Evolutionary conservation across 2,888 invertebrate genomes (phyloP), one percentile per base, ranked within the genome.

Genomic region (Mesorhabditis belari): DNA sequence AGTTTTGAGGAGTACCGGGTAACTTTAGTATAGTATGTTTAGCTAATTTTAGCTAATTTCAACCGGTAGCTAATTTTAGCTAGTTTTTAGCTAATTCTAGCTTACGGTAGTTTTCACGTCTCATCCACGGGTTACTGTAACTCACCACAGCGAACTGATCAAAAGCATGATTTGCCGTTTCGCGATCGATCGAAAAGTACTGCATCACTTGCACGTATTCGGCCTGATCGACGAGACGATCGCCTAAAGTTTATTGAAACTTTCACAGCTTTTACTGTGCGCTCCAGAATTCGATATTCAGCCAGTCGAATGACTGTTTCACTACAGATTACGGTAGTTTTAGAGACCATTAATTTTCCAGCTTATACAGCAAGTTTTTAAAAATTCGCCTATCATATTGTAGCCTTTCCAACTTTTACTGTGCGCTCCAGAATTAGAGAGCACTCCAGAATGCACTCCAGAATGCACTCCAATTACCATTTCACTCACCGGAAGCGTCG

Each of bases 191-290:
- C 52, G 62, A 65, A 56, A 70, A 70, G 60, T 66, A 70, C 24
- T 64, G 64, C 53, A 70, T 58, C 25, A 70, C 67, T 63, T 70
- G 67, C 19, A 66, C 64, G 60, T 70, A 70, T 57, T 70, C 70
- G 12, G 67, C 62, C 27, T 64, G 65, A 55, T 70, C 70, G 17
- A 70, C 67, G 50, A 67, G 64, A 51, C 64, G 62, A 57, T 70
- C 70, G 3, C 67, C 70, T 70, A 58, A 19, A 67, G 60, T n/a
- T 9, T 19, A 12, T 51, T 51, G n/a, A 9, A 44, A 12, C n/a
- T 44, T 12, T 44, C 44, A 9, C n/a, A n/a, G 12, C 44, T 44
- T 44, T 44, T 44, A 44, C n/a, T 44, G n/a, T 44, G 9, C 44
- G 44, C n/a, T 12, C 9, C 12, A n/a, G 9, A 44, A 9, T 12